Evolutionary conservation across 2,797 vertebrate species (phyloP).

Genomic region (Onychomys arenicola): DNA sequence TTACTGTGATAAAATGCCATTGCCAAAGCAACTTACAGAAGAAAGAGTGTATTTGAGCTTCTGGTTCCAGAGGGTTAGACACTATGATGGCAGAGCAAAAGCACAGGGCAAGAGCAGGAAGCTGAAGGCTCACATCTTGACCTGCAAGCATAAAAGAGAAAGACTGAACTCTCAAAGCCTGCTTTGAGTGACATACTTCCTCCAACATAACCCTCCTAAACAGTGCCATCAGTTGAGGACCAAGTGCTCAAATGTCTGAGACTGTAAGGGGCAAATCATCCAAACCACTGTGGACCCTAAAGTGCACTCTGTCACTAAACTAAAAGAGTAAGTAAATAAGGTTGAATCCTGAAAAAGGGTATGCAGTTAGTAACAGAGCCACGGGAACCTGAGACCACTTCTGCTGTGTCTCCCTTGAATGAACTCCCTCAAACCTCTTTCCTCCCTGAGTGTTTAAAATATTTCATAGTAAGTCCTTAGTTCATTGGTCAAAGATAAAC

Average conservation of each 20-base stretch:
- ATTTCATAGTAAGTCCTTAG: constrained; percentile 49
- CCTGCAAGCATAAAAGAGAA: background rate
- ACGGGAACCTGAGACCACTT: background rate
- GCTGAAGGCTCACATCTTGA: background rate
- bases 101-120: background rate
- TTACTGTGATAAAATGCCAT: background rate
- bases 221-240: background rate
- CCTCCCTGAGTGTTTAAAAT: background rate
- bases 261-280: background rate
- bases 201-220: background rate
- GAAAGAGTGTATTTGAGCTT: background rate
- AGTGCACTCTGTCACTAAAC: background rate
- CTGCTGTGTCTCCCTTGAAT: background rate
- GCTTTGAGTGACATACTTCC: background rate
- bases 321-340: background rate
- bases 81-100: background rate
- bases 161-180: background rate
- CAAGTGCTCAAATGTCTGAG: background rate
- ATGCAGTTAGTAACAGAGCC: background rate
- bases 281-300: background rate
- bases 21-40: background rate
- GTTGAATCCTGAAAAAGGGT: background rate
- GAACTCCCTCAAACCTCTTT: background rate
- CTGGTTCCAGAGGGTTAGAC: background rate
- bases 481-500: constrained; percentile 4